Base-by-base conservation (phyloP, 2,888 invertebrate species). In the Mythimna loreyi region DNA sequence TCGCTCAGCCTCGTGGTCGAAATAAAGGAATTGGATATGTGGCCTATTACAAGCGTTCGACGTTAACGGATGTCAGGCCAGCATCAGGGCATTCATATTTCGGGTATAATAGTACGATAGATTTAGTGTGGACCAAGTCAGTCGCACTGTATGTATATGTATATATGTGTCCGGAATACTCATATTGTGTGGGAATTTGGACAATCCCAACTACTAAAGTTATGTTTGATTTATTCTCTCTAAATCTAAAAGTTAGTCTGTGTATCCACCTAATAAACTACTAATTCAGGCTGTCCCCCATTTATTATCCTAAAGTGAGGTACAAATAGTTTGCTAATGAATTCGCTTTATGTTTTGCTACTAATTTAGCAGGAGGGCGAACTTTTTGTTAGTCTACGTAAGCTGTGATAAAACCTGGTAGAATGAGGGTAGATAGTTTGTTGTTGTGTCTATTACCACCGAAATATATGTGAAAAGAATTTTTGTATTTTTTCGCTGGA, bases 271-370 rank as follows among this genome's bases (percentile, higher is more conserved):
- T 45, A 59, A 47, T 45, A 56, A 61, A 75, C 30, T 23, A 57
- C 40, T 28, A 58, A 75, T 49, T 61, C 33, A 43, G 33, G 16
- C 25, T 28, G 43, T n/a, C 56, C 59, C 21, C 11, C 36, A 52
- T 58, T 55, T 75, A 62, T 59, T 60, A 33, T 9, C 59, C 23
- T 19, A 8, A 49, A 58, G 47, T 61, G 45, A 47, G 53, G 23
- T 58, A 65, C 40, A 57, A 60, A 77, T 60, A 77, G 52, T 62
- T 72, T 36, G 21, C 36, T 72, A 72, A 75, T 78, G 43, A 78
- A 65, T 72, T 61, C 11, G 7, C 28, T 63, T 47, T 49, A 61
- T 64, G 47, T 53, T 71, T 61, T 43, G 45, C 13, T 47, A 52
- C 59, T 64, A 70, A 63, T 56, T 77, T 52, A n/a, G 36, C 36